Percentiles rank a stretch among this genome's conserved stretches.
phyloP scores from a whole-genome alignment of 2,113 vertebrate genomes.

The Apodemus speciosus region DNA sequence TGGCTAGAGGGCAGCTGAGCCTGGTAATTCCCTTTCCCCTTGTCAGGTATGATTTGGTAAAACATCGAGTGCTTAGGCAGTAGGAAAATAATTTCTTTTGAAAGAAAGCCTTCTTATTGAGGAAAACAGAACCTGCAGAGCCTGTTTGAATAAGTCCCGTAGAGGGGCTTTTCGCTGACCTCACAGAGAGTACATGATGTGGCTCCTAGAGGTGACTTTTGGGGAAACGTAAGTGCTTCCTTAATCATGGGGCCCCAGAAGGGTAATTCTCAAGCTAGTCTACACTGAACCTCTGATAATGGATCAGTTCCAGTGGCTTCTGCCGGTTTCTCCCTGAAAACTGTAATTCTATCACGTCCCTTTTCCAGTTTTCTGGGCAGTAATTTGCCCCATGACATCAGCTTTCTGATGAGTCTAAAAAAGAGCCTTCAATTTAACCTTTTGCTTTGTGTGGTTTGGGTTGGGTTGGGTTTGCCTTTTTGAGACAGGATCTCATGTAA shows the following conservation, averaged over 20 bases:
- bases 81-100: not conserved
- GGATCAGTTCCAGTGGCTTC: not conserved
- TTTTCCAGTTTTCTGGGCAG: not conserved
- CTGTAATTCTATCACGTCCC: not conserved
- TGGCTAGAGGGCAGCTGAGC: not conserved
- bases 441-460: not conserved
- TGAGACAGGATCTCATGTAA: not conserved
- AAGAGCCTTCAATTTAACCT: not conserved
- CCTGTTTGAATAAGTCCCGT: not conserved
- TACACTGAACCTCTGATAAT: not conserved
- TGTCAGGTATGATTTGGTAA: not conserved
- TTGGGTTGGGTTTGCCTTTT: not conserved
- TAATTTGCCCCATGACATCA: not conserved
- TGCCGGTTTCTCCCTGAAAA: not conserved
- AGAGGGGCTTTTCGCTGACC: conserved; percentile 6
- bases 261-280: not conserved
- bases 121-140: not conserved
- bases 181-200: not conserved
- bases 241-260: not conserved
- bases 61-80: not conserved
- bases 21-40: not conserved
- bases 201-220: not conserved
- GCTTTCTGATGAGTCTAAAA: not conserved
- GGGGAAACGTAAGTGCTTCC: not conserved
- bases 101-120: not conserved